These are phyloP conservation scores for Streptopelia turtur DNA, from an alignment of 2,797 vertebrate genomes.

Conservation along the genomic window DNA sequence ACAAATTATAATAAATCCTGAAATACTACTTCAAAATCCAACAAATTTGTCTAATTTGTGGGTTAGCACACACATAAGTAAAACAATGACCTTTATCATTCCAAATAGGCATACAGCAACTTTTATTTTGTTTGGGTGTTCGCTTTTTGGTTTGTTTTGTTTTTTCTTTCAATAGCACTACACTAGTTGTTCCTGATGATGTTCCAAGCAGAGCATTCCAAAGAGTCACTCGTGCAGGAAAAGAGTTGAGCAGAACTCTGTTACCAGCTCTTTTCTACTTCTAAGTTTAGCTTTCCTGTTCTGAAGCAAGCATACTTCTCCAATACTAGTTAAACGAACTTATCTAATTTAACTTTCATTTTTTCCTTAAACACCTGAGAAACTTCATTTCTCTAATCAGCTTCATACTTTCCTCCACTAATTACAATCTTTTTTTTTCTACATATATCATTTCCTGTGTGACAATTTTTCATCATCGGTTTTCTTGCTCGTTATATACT, in stretches of 20 bases:
- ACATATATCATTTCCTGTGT: constrained; percentile 53
- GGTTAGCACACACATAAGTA: not conserved
- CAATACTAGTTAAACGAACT: constrained; percentile 39
- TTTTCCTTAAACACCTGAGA: constrained; percentile 52
- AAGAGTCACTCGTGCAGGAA: constrained; percentile 52
- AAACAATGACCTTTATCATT: not conserved
- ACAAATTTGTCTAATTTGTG: not conserved
- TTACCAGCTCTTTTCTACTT: constrained; percentile 38
- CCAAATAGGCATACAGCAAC: not conserved
- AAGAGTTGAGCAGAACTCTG: constrained; percentile 54
- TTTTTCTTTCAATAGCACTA: not conserved
- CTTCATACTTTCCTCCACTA: constrained; percentile 63
- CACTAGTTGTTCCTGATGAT: constrained; percentile 21
- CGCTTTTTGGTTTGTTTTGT: not conserved
- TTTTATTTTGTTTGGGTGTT: not conserved
- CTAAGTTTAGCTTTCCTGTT: constrained; percentile 37
- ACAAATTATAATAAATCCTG: not conserved
- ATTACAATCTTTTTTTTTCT: constrained; percentile 52
- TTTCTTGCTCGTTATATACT: constrained; percentile 44
- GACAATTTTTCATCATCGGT: constrained; percentile 55
- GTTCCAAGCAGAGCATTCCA: constrained; percentile 51
- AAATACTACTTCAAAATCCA: not conserved
- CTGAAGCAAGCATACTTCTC: constrained; percentile 3
- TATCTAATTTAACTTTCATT: constrained; percentile 39
- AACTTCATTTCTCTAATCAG: constrained; percentile 62